Evolutionary conservation across 2,888 invertebrate genomes (phyloP), one percentile per base, ranked within the genome.

Genomic region (Drosophila picticornis): DNA sequence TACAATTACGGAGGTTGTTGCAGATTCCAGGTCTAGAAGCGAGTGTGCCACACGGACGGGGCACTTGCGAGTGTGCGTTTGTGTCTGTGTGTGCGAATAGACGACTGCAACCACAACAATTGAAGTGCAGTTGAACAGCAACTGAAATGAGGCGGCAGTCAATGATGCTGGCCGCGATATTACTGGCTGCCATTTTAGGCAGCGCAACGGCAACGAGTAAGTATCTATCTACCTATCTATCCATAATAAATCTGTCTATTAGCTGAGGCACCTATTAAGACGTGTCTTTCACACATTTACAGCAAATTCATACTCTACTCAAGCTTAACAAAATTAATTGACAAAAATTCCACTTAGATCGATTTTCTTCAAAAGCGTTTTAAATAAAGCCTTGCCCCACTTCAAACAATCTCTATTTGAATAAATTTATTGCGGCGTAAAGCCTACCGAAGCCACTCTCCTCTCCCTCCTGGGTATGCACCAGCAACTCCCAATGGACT

Each of bases 101-200:
- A 56, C 31, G 46, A 51, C 27, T 51, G 60, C 48, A 70, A 50
- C 19, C 62, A 75, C 59, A 72, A 67, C 72, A 65, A 70, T 56
- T 66, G 60, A 57, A 69, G 32, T 43, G 60, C 34, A 69, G 55
- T 58, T 40, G 40, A 56, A 58, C 56, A 63, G 40, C 61, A 63
- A 69, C 70, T 50, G 91, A 85, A 83, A 93, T 93, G 93, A 83
- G 92, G 90, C 93, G 93, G 91, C 92, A 89, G 86, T 91, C 87
- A 81, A 91, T 89, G 79, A 88, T 92, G 87, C 90, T 93, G 90
- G 91, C 93, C 91, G 91, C 86, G 75, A 69, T 93, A 90, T 86
- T 93, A 80, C 65, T 92, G 81, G 87, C 91, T 78, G 89, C 89
- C 71, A 78, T 90, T 77, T 80, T 93, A 75, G 88, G 92, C 84